Conservation (phyloP, 2,797 vertebrate genomes). For the Dromococcyx pavoninus region DNA sequence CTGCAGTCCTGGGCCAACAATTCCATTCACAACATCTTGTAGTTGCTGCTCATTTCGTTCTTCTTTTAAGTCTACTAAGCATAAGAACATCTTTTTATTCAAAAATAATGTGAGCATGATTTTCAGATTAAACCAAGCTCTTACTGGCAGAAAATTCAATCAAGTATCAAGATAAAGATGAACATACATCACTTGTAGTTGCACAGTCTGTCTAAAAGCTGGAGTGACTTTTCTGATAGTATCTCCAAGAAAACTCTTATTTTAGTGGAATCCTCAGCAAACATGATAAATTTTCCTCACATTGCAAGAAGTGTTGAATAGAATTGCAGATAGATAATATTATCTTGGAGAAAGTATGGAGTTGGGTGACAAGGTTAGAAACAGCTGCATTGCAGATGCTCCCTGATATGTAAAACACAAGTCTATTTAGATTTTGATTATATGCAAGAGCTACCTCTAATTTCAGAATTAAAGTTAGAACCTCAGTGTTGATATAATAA, state of each 20-base stretch:
- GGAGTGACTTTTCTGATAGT: not conserved
- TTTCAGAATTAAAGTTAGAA: not conserved
- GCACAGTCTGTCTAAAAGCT: not conserved
- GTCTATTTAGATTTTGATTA: not conserved
- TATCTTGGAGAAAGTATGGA: not conserved
- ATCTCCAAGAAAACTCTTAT: not conserved
- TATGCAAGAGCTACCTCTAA: not conserved
- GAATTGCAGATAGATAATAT: not conserved
- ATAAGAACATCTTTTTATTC: not conserved
- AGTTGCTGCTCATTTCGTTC: not conserved
- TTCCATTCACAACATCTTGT: not conserved
- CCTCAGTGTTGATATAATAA: not conserved
- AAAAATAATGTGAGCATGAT: not conserved
- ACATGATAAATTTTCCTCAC: not conserved
- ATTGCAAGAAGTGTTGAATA: not conserved
- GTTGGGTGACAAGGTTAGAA: not conserved
- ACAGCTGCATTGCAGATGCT: not conserved
- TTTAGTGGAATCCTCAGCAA: not conserved
- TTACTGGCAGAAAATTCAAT: not conserved
- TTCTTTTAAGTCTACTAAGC: not conserved
- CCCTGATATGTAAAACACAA: not conserved
- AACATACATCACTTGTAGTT: not conserved
- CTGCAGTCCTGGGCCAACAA: not conserved
- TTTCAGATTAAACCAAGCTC: not conserved
- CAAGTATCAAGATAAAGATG: not conserved